These are phyloP conservation scores for Seriola aureovittata DNA, from an alignment of 2,113 vertebrate species.

Conservation along the genomic window DNA sequence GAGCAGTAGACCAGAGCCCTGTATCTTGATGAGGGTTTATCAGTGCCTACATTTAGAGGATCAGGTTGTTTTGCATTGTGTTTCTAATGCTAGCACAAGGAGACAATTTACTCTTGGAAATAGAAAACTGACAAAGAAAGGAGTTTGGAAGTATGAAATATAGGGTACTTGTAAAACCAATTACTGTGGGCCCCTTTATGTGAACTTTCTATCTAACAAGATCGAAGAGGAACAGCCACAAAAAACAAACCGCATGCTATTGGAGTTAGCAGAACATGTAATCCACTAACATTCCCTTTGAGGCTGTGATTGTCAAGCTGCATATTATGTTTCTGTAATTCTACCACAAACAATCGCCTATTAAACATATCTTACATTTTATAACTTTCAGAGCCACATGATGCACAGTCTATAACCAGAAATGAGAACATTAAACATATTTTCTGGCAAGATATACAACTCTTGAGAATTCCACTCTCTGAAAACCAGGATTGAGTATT, in stretches of 20 bases:
- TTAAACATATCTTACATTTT: constrained; percentile 19
- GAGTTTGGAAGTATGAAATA: background rate
- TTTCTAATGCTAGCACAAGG: background rate
- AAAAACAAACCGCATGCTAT: constrained; percentile 3
- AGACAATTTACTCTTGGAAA: background rate
- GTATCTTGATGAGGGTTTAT: background rate
- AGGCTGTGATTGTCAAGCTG: constrained; percentile 5
- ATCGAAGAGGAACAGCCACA: constrained; percentile 13
- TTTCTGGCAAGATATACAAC: constrained; percentile 43
- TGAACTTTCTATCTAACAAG: background rate
- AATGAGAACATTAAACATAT: constrained; percentile 51
- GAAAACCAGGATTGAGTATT: constrained; percentile 34
- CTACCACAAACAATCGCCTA: background rate
- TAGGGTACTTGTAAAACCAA: background rate
- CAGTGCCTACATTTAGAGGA: background rate
- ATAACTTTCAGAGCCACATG: constrained; percentile 11
- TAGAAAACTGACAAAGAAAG: background rate
- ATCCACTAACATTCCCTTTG: constrained; percentile 1
- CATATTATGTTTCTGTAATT: constrained; percentile 4
- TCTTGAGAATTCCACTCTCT: constrained; percentile 21
- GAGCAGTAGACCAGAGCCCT: background rate
- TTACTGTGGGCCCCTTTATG: background rate
- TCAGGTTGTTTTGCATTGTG: background rate
- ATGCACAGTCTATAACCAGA: constrained; percentile 16
- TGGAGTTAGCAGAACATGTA: constrained; percentile 2